phyloP scores from a whole-genome alignment of 2,113 vertebrate species.

The Geothlypis trichas region DNA sequence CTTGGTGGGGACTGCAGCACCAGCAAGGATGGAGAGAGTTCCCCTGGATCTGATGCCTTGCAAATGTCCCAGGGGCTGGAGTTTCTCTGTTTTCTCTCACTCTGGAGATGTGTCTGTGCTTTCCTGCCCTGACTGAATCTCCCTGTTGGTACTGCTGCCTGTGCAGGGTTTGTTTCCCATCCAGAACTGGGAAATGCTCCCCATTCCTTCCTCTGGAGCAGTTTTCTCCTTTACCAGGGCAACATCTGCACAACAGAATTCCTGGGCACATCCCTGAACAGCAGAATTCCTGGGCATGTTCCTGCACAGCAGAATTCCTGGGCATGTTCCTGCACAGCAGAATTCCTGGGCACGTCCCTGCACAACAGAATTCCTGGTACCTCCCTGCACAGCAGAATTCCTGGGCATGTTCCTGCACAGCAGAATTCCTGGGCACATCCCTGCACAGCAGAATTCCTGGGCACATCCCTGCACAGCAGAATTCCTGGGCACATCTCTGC shows the following conservation, averaged over 20 bases:
- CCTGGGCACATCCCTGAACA: no score
- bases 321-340: not conserved
- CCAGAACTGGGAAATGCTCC: not conserved
- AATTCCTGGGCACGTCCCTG: not conserved
- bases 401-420: conserved; percentile 15
- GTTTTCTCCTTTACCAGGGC: not conserved
- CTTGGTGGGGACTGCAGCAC: not conserved
- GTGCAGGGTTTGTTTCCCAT: not conserved
- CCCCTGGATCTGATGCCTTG: not conserved
- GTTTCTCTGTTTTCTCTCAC: not conserved
- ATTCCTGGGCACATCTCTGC: not conserved
- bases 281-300: not conserved
- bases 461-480: no score
- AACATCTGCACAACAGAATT: not conserved
- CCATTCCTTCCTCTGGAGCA: not conserved
- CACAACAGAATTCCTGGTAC: not conserved
- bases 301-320: not conserved
- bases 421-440: not conserved
- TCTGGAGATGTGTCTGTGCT: not conserved
- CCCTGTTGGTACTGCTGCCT: not conserved
- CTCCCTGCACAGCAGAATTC: not conserved
- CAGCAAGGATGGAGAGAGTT: not conserved
- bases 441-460: not conserved
- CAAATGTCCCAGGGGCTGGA: not conserved
- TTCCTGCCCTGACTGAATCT: not conserved